Evolutionary conservation across 1,140 invertebrate species (phyloP).

Genomic region (Neodiprion lecontei): DNA sequence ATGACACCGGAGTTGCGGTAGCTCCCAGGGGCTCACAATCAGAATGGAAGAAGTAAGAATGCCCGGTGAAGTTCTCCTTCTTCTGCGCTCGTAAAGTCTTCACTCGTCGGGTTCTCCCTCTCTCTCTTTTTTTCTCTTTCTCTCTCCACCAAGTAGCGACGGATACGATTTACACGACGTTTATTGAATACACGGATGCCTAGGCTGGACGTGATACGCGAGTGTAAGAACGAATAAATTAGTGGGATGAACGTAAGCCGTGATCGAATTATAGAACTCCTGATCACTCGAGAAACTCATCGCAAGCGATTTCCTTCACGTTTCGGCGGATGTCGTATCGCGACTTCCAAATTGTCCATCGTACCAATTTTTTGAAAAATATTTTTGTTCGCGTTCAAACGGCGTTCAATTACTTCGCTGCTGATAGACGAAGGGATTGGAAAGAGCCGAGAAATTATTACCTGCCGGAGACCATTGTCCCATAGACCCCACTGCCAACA

Average conservation of each 20-base stretch:
- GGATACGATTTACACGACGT: too few relatives aligned
- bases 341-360: background rate
- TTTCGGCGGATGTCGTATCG: background rate
- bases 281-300: too few relatives aligned
- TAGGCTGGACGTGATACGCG: too few relatives aligned
- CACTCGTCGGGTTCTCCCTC: background rate
- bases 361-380: background rate
- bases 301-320: background rate
- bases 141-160: background rate
- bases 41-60: background rate
- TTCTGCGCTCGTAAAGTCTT: background rate
- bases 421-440: background rate
- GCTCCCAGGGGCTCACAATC: background rate
- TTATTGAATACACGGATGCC: too few relatives aligned
- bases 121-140: too few relatives aligned
- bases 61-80: background rate
- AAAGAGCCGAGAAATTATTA: constrained; percentile 5
- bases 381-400: background rate
- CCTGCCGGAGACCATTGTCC: constrained; percentile 1
- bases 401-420: background rate
- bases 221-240: too few relatives aligned
- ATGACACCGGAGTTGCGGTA: constrained; percentile 1
- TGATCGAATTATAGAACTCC: too few relatives aligned
- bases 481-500: background rate
- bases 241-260: too few relatives aligned